These are phyloP conservation scores for Cheilosia grossa DNA, from an alignment of 2,888 invertebrate species.

Conservation along the genomic window DNA sequence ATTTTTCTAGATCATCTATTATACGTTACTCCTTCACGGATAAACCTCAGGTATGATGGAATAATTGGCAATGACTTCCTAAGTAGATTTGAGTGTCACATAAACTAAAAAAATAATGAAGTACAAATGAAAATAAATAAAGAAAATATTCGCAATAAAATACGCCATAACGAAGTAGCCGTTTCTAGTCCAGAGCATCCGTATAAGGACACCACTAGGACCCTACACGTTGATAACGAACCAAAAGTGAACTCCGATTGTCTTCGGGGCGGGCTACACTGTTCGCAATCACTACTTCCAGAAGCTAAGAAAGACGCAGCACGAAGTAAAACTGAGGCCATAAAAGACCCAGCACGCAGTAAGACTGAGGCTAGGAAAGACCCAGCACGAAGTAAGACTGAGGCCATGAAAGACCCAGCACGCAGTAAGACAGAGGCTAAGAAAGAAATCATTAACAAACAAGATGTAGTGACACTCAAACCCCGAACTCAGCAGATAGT, in stretches of 20 bases:
- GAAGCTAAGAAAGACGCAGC: background rate
- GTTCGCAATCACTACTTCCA: background rate
- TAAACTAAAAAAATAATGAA: background rate
- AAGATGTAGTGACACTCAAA: background rate
- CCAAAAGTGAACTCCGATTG: background rate
- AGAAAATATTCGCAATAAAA: background rate
- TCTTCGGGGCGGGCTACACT: background rate
- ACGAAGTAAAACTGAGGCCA: background rate
- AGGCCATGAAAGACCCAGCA: too few species aligned
- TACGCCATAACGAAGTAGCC: too few species aligned
- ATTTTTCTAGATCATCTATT: too few species aligned
- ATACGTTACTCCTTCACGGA: too few species aligned
- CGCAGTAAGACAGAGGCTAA: background rate
- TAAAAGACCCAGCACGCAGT: too few species aligned
- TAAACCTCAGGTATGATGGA: too few species aligned
- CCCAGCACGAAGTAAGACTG: too few species aligned
- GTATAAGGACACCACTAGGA: background rate
- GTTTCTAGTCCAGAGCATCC: background rate
- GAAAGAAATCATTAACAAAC: background rate
- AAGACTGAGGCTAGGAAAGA: too few species aligned
- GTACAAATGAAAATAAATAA: too few species aligned
- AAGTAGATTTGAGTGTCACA: background rate
- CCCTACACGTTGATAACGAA: background rate
- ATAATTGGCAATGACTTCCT: too few species aligned
- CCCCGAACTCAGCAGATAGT: background rate